Conservation (phyloP, 2,888 invertebrate genomes). For the Campoplex nolae region DNA sequence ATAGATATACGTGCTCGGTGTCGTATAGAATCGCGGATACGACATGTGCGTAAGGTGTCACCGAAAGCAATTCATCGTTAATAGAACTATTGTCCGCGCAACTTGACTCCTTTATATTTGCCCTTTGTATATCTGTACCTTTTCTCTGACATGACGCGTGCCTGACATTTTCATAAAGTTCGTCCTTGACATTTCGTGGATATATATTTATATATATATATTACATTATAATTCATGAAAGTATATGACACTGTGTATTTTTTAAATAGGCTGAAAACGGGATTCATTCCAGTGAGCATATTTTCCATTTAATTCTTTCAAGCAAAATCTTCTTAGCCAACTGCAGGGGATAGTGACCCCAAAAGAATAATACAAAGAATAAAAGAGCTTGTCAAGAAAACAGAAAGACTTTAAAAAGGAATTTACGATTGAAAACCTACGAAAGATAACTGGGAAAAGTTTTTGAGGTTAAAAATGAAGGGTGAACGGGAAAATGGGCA, state of each 20-base stretch:
- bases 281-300: conserved; percentile 25
- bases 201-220: background rate
- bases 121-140: conserved; percentile 27
- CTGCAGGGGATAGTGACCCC: background rate
- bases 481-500: conserved; percentile 48
- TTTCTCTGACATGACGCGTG: conserved; percentile 53
- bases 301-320: conserved; percentile 18
- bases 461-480: conserved; percentile 59
- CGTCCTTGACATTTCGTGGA: conserved; percentile 5
- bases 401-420: conserved; percentile 44
- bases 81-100: conserved; percentile 67
- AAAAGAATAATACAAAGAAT: conserved; percentile 31
- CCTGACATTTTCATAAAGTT: conserved; percentile 55
- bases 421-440: conserved; percentile 64
- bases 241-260: background rate
- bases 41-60: conserved; percentile 79
- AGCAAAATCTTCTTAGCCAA: background rate
- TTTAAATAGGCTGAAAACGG: conserved; percentile 16
- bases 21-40: conserved; percentile 65
- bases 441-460: conserved; percentile 59
- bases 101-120: conserved; percentile 62
- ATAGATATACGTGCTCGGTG: conserved; percentile 36
- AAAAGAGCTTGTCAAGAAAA: conserved; percentile 14
- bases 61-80: conserved; percentile 73
- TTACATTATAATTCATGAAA: background rate